Percentiles rank a stretch among this genome's conserved stretches.
Evolutionary conservation across 2,888 invertebrate species (phyloP).

Genomic region (Drosophila cracens): DNA sequence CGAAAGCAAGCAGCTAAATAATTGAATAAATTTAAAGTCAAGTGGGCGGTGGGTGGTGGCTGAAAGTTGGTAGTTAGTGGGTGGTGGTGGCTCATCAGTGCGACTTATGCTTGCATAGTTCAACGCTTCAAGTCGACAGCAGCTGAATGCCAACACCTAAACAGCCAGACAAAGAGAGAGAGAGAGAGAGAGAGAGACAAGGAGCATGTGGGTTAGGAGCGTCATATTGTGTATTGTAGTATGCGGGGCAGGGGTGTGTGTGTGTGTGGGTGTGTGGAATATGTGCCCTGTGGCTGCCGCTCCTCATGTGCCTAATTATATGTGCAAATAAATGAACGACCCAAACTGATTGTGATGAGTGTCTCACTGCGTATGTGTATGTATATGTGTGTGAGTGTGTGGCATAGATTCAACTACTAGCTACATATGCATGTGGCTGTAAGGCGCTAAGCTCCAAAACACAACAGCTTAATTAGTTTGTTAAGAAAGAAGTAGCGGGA

Average conservation of each 20-base stretch:
- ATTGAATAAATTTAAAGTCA: not conserved
- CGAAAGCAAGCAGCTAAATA: slow-evolving; percentile 1
- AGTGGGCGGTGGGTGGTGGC: not conserved
- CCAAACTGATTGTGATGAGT: slow-evolving; percentile 69
- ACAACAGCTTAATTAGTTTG: slow-evolving; percentile 63
- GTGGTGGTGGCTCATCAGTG: slow-evolving; percentile 19
- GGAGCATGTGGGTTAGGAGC: not conserved
- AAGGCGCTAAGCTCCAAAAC: slow-evolving; percentile 23
- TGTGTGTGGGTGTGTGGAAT: slow-evolving; percentile 39
- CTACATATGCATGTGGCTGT: slow-evolving; percentile 21
- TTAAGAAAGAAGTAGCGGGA: slow-evolving; percentile 52
- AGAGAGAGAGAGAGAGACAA: not conserved
- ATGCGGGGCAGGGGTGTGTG: not conserved
- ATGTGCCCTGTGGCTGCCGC: slow-evolving; percentile 65
- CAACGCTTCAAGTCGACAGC: slow-evolving; percentile 27
- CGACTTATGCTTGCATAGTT: slow-evolving; percentile 30
- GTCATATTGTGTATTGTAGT: slow-evolving; percentile 17
- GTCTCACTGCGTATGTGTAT: slow-evolving; percentile 29
- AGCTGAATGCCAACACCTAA: slow-evolving; percentile 35
- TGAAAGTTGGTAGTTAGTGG: not conserved
- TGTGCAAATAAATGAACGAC: slow-evolving; percentile 79
- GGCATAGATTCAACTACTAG: slow-evolving; percentile 39
- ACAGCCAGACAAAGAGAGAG: not conserved
- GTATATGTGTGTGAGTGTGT: slow-evolving; percentile 8
- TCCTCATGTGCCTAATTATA: slow-evolving; percentile 77